Base-by-base conservation (phyloP, 2,113 vertebrate genomes). In the Channa maculata region DNA sequence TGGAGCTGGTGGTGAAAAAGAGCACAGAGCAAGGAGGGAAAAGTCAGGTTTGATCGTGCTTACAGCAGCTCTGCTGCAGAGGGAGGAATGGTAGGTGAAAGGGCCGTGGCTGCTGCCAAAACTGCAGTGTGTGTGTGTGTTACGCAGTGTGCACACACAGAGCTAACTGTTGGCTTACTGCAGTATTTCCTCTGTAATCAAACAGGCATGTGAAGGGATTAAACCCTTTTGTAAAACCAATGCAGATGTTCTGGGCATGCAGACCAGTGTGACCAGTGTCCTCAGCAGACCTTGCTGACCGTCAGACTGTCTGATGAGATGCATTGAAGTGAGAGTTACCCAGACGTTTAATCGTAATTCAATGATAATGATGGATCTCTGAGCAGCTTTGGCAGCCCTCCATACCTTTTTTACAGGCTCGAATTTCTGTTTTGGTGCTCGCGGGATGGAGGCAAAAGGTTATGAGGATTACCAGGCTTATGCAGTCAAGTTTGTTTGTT, bases 1-100 rank as follows among this genome's bases (percentile, higher is more conserved):
- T 69, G 75, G 34, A 24, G 75, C 65, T 13, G 54, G 69, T 64
- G 69, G 75, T 39, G 58, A 72, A 78, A 34, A 44, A 12, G 77
- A 60, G 34, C 67, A 73, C 50, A 62, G 49, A 78, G 73, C 75
- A 39, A 60, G 61, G 45, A 58, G 74, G 75, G 38, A 63, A 34
- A 54, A 76, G 59, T 79, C 69, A 65, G 67, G 59, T 75, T 86
- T 68, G 85, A 80, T 69, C 58, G 45, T 46, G 83, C 77, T 77
- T 39, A 64, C 52, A 14, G 52, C 50, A 79, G 70, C 51, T 55
- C 48, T 41, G 60, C 76, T 59, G 63, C 73, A 66, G 74, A 58
- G 71, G 45, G 75, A 85, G 80, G 69, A 77, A 64, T 75, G 71
- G 55, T 79, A 24, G 85, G 83, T 86, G 73, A 88, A 88, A 88